Conservation (phyloP, 2,797 vertebrate genomes). For the Chromis chromis region DNA sequence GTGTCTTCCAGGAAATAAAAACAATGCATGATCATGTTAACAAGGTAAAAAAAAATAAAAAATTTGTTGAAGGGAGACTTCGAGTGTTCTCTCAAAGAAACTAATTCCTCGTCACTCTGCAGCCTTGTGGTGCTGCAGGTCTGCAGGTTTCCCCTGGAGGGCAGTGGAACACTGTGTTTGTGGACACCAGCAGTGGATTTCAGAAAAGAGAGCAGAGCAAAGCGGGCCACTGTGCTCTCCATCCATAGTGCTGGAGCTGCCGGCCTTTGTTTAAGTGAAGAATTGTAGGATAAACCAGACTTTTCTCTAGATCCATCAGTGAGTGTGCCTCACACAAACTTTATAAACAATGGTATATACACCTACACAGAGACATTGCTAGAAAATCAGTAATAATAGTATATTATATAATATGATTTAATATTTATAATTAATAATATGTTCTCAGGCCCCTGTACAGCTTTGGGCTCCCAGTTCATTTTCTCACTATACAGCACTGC, state of each 20-base stretch:
- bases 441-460: background rate
- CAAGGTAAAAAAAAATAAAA: too few relatives aligned
- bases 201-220: background rate
- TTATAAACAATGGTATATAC: background rate
- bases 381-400: background rate
- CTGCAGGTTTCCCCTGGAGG: constrained; percentile 76
- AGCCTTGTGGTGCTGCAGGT: constrained; percentile 9
- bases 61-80: too few relatives aligned
- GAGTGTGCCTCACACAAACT: background rate
- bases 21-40: too few relatives aligned
- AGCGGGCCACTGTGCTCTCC: background rate
- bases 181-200: background rate
- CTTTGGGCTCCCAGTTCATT: too few relatives aligned
- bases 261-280: constrained; percentile 26
- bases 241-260: background rate
- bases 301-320: background rate
- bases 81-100: background rate
- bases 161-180: constrained; percentile 72
- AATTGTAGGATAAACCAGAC: constrained; percentile 4
- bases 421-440: background rate
- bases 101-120: background rate
- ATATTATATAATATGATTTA: background rate
- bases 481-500: background rate
- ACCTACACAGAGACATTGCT: background rate
- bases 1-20: too few relatives aligned